Evolutionary conservation across 1,140 invertebrate species (phyloP).

Genomic region (Tetraneura akinire): DNA sequence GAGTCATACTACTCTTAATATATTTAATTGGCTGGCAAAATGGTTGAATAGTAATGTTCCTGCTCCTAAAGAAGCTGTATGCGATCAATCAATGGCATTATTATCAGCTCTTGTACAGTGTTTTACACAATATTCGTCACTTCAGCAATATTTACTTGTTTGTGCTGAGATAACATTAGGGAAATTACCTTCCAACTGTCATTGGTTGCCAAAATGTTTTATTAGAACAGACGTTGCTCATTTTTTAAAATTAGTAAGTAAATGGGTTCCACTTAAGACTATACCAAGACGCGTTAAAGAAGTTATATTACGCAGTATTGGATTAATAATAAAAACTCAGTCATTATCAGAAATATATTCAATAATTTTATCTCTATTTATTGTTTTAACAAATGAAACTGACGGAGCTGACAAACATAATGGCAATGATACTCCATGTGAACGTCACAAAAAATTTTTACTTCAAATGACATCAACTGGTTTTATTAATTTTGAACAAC

Average conservation of each 20-base stretch:
- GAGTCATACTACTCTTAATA: not conserved
- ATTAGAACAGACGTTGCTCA: not conserved
- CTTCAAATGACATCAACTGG: not conserved
- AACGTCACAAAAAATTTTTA: constrained; percentile 16
- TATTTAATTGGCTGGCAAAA: constrained; percentile 19
- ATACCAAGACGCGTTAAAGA: not conserved
- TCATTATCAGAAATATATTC: not conserved
- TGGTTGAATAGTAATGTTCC: not conserved
- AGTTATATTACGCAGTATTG: not conserved
- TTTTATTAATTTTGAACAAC: not conserved
- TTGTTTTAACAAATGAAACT: not conserved
- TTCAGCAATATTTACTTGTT: not conserved
- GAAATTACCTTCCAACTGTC: not conserved
- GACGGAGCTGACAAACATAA: not conserved
- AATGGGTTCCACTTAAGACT: not conserved
- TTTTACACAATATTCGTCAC: constrained; percentile 11
- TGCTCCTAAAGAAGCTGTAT: not conserved
- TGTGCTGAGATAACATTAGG: constrained; percentile 14
- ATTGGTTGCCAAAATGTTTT: not conserved
- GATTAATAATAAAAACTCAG: not conserved
- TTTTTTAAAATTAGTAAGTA: constrained; percentile 14
- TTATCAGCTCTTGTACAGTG: not conserved
- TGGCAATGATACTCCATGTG: constrained; percentile 2
- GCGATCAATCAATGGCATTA: not conserved
- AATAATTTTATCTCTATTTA: not conserved